Evolutionary conservation across 2,113 vertebrate species (phyloP).

Genomic region (Fregata magnificens): DNA sequence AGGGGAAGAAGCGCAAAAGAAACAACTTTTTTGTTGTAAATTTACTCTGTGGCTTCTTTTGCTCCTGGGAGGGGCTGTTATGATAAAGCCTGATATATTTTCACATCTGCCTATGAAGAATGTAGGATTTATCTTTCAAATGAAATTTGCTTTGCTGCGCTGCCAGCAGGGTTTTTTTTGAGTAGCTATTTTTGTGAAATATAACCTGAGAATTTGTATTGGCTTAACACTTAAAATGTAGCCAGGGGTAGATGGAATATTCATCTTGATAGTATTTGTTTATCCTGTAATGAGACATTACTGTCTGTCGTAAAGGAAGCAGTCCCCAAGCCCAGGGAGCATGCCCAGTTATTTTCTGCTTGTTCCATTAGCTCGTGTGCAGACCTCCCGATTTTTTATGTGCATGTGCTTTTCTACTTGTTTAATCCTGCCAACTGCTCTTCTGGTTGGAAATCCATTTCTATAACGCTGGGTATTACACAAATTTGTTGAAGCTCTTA

Average conservation of each 20-base stretch:
- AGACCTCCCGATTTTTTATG: slow-evolving; percentile 34
- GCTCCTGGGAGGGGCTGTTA: neutral
- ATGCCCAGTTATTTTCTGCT: slow-evolving; percentile 27
- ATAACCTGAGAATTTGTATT: slow-evolving; percentile 21
- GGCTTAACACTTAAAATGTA: slow-evolving; percentile 12
- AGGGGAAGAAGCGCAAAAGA: neutral
- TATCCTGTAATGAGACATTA: slow-evolving; percentile 12
- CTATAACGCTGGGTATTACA: slow-evolving; percentile 34
- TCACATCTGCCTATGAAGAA: neutral
- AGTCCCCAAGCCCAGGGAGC: neutral
- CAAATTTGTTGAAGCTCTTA: slow-evolving; percentile 51
- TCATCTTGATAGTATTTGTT: slow-evolving; percentile 42
- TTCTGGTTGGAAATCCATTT: slow-evolving; percentile 51
- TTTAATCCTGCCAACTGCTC: slow-evolving; percentile 58
- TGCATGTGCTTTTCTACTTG: slow-evolving; percentile 36
- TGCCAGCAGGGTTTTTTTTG: neutral
- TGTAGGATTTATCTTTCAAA: slow-evolving; percentile 13
- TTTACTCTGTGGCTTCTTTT: neutral
- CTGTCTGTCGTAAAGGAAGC: neutral
- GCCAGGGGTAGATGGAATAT: slow-evolving; percentile 24
- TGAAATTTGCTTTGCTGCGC: neutral
- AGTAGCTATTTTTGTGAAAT: slow-evolving; percentile 38
- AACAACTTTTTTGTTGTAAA: neutral
- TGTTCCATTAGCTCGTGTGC: slow-evolving; percentile 28
- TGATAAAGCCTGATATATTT: neutral